Base-by-base conservation (phyloP, 2,888 invertebrate genomes). In the Auanema sp. region DNA sequence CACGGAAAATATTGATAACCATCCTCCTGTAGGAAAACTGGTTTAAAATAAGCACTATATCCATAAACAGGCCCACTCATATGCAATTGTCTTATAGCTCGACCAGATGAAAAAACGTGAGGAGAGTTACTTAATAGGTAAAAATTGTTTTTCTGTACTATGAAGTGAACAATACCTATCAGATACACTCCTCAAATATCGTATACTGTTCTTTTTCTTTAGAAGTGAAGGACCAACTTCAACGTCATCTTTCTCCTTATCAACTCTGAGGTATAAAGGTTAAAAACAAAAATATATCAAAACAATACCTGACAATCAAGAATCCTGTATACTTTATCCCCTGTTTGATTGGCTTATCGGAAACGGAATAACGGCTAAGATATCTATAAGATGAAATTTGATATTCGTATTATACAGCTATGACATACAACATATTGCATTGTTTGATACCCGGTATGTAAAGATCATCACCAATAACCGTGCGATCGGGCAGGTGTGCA, bases 251-350 rank as follows among this genome's bases (percentile, higher is more conserved):
- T 47, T 21, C 11, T 47, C 47, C 47, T 47, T 47, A 24, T 52
- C 53, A n/a, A 52, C 56, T 33, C 33, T 33, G 33, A 33, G 33
- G 8, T 14, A 52, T 53, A 52, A 52, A 51, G 4, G 51, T 52
- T 16, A 43, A 52, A 10, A 11, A 51, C 25, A 52, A 53, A 18
- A 18, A 23, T 2, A 24, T 23, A 16, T 25, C 11, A 53, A 2
- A 18, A 10, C 1, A 53, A 53, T 53, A 56, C 43, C 83, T 52
- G 14, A 77, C 83, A 52, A 83, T 82, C 54, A 83, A 63, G 58
- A 80, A 83, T 25, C 83, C 83, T 1, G 82, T 82, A 66, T 83
- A 83, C 58, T 78, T 78, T 24, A 80, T 60, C 4, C 77, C 77
- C 6, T 70, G 52, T 41, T 68, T 44, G 50, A 83, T 62, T 8